Base-by-base conservation (phyloP, 2,797 vertebrate genomes). In the Alcedo quadribrachys region DNA sequence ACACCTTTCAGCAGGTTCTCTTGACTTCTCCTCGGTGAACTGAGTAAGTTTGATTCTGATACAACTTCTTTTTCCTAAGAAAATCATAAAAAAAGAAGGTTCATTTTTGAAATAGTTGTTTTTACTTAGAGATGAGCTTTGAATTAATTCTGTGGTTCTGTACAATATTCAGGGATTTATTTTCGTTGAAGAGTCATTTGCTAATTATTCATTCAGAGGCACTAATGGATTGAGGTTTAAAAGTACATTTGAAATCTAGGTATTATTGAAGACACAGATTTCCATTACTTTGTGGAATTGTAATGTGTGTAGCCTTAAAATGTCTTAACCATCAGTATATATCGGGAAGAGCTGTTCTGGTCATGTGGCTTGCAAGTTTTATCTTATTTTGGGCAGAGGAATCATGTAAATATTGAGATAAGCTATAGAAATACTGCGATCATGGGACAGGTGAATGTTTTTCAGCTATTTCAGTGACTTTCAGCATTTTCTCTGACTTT, bases 41-140 rank as follows among this genome's bases (percentile, higher is more conserved):
- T 81, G 85, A 95, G 94, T 95, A 96, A 96, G 95, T 96, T 28
- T 85, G 85, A 66, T 90, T 90, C 85, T 87, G 62, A 58, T 73
- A 68, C n/a, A 42, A 57, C 18, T 67, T 78, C 25, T 89, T 83
- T 35, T 37, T 68, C 40, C 48, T 57, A 53, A 67, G 58, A 30
- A 50, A 50, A 46, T 28, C 19, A 12, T n/a, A 45, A 53, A 55
- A 55, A 12, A 28, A 71, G 19, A 61, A 43, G 8, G 6, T 18
- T 18, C 0, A 9, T 57, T 81, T 85, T 42, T 11, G 5, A 48
- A 61, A 58, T 5, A 2, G 25, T 67, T 24, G 2, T 2, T 0
- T 58, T 83, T 25, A 21, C 40, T 32, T 48, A 4, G 66, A 30
- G 50, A 7, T 67, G 40, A 20, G 11, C 80, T 92, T 79, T 8